Base-by-base conservation (phyloP, 2,113 vertebrate genomes). In the Albula glossodonta region DNA sequence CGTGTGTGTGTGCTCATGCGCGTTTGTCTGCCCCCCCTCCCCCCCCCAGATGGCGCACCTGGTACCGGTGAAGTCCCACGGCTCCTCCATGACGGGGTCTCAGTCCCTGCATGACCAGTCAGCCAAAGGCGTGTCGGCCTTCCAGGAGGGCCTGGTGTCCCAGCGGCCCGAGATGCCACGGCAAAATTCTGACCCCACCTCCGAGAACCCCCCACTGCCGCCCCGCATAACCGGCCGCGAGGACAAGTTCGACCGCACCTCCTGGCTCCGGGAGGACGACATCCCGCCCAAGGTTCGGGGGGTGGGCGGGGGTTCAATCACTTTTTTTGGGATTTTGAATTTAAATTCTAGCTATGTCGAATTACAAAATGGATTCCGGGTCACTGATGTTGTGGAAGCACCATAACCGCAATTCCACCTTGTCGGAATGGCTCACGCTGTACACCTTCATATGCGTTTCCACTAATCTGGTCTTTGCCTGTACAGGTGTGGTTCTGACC, bases 161-260 rank as follows among this genome's bases (percentile, higher is more conserved):
- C 97, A 98, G 93, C 97, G 98, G 81, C 97, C 97, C 51, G 97
- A 98, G 94, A 98, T 99, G 96, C 97, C 98, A 74, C 97, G 98
- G 92, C 98, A 99, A 96, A 99, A 99, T 95, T 99, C 98, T 5
- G 98, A 99, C 94, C 98, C 98, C 95, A 98, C 98, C 87, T 99
- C 98, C 19, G 98, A 99, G 96, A 99, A 97, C 87, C 98, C 98
- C 87, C 96, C 96, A 89, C 96, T 98, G 91, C 97, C 97, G 31
- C 96, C 98, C 90, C 97, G 97, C 90, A 94, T 98, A 93, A 93
- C 92, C 15, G 93, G 93, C 88, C 94, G 95, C 57, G 94, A 95
- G 5, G 98, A 99, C 91, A 99, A 98, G 92, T 96, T 98, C 95
- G 98, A 98, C 93, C 96, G 97, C 94, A 97, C 97, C 94, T 97